Evolutionary conservation across 1,140 invertebrate species (phyloP).

Genomic region (Saxidomus purpurata): DNA sequence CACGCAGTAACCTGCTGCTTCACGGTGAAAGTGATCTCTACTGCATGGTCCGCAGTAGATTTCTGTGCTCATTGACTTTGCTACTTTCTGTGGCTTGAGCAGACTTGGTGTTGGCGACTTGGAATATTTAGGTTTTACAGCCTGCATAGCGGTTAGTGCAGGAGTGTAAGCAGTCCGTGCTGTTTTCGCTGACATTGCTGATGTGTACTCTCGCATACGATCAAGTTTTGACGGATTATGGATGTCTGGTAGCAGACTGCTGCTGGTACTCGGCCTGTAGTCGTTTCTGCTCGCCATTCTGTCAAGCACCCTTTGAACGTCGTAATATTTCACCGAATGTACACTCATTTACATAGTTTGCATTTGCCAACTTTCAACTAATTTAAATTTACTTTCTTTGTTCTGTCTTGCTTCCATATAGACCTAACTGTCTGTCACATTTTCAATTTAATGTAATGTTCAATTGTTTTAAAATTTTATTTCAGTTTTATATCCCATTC

Average conservation of each 20-base stretch:
- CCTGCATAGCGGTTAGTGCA: background rate
- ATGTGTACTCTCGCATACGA: constrained; percentile 40
- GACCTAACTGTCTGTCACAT: too few relatives aligned
- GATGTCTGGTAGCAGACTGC: background rate
- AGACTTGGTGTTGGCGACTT: constrained; percentile 8
- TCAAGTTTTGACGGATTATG: constrained; percentile 9
- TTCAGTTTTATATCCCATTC: too few relatives aligned
- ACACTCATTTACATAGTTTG: constrained; percentile 64
- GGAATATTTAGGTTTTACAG: background rate
- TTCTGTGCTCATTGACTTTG: constrained; percentile 57
- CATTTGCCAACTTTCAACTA: background rate
- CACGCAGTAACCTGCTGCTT: constrained; percentile 55
- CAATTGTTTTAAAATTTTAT: too few relatives aligned
- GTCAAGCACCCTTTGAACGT: constrained; percentile 26
- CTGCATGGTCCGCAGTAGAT: constrained; percentile 57
- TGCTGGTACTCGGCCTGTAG: background rate
- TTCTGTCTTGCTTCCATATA: too few relatives aligned
- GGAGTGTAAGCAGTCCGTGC: background rate
- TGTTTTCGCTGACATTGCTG: constrained; percentile 24
- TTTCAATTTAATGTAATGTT: too few relatives aligned
- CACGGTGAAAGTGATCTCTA: constrained; percentile 42
- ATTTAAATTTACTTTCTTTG: too few relatives aligned
- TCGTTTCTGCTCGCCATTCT: constrained; percentile 31
- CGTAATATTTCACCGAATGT: constrained; percentile 55
- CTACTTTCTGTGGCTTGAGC: background rate